Evolutionary conservation across 2,888 invertebrate species (phyloP), one percentile per base, ranked within the genome.

Genomic region (Orchestes rusci): DNA sequence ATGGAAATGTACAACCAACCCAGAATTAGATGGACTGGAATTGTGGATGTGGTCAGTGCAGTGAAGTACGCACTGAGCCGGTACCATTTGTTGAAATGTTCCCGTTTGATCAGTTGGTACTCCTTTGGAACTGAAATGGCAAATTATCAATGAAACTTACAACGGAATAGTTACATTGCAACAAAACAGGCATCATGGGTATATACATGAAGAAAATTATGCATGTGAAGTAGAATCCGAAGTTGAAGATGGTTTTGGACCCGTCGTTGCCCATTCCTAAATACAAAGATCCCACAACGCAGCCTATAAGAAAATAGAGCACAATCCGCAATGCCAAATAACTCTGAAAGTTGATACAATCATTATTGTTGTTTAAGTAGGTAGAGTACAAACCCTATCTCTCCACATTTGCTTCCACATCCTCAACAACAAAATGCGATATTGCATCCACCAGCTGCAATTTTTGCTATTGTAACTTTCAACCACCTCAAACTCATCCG

Each of bases 41-140:
- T 72, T 39, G 80, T 76, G 0, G 85, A 77, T n/a, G 81, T 66
- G 1, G 83, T 79, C 58, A 84, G 66, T 0, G 89, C 87, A 5
- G 77, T 76, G 63, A 84, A 90, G 60, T 89, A 89, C 0, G 89
- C 79, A 59, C 83, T 82, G 15, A 89, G 62, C 2, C 80, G 76
- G 60, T 89, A 90, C 89, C 89, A 90, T 35, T 84, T 77, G 65
- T 90, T 90, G 62, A 89, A 89, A 58, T 88, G 81, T 61, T 90
- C 89, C 35, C 86, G 70, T 62, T 87, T 88, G 7, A 89, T 66
- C 13, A 87, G 68, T 54, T 80, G 80, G 1, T 89, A 80, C 70
- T 89, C 85, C 31, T 71, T 73, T 13, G 89, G 89, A 75, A 85
- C 89, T 89, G 67, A 19, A 75, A 57, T 27, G 35, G 31, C 39